Evolutionary conservation across 2,888 invertebrate genomes (phyloP), one percentile per base, ranked within the genome.

Genomic region (Chrysolina oricalcia): DNA sequence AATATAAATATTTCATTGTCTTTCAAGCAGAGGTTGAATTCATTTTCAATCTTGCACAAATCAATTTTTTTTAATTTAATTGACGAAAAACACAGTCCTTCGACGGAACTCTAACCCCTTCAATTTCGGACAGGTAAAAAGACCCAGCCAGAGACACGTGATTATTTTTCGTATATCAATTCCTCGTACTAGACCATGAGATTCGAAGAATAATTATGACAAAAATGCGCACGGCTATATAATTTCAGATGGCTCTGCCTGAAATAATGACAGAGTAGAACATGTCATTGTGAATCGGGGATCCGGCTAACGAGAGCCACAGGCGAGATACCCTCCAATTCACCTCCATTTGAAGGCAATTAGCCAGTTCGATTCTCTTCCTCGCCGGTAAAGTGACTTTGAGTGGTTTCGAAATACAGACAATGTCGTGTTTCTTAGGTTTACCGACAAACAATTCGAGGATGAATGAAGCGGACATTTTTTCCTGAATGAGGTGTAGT

Each of bases 171-270:
- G 23, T 67, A 67, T 67, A 67, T 67, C 50, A 67, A 67, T 83
- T 46, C 67, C 43, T 27, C 50, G 48, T 50, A 59, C 81, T 84
- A 81, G 81, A 83, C 86, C 81, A 85, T 84, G 83, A 84, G 85
- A 86, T 86, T 85, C 86, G 84, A 85, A 87, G 85, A 87, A 86
- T 86, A 86, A 87, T 87, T 86, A 86, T 86, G 85, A 85, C 86
- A 86, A 87, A 87, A 87, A 86, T 85, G 84, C 79, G 82, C 79
- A 81, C 81, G 83, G 84, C 83, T 80, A 81, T 87, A 87, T 87
- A 87, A 87, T 87, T 87, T 87, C 78, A 81, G 83, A 84, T 83
- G 85, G 83, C 82, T 82, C 81, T 84, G 81, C 83, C 81, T 81
- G 79, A 80, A 81, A 79, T 86, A 87, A 86, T 87, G 84, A 87